Base-by-base conservation (phyloP, 1,140 invertebrate genomes). In the Lepidotrigona ventralis region DNA sequence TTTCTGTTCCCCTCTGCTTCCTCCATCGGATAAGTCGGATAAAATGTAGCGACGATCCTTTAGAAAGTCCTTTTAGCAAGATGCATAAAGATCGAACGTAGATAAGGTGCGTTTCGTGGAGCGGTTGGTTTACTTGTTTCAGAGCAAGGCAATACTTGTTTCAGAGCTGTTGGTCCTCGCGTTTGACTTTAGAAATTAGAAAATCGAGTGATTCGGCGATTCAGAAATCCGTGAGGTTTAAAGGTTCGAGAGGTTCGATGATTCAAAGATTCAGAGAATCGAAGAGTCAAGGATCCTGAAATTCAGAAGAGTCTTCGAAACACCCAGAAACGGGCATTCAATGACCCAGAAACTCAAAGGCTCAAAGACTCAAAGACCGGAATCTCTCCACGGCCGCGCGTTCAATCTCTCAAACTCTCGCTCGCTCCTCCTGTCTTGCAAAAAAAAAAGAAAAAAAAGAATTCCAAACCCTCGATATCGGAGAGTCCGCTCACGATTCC, bases 221-320 rank as follows among this genome's bases (percentile, higher is more conserved):
- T 39, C 8, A 8, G 6, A 46, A 46, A 46, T 46, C 8, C 39
- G 0, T 39, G 39, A 46, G 6, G 39, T 46, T 9, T 8, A 46
- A 46, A 46, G 58, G 23, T 60, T 60, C 1, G 2, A 11, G 4
- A 14, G 58, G 23, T 60, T 60, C 1, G 0, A 11, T 1, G 4
- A 12, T 14, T 0, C 0, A 1, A 14, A n/a, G 9, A 14, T 12
- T 53, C 51, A 14, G 39, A 46, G n/a, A n/a, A n/a, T n/a, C n/a
- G 58, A 60, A 5, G 23, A 60, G n/a, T 23, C 23, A 3, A 60
- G 11, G 58, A 60, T n/a, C 12, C 12, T 23, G 2, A 58, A 58
- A 58, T 23, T 58, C 56, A 0, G n/a, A 60, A 12, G 58, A 60
- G n/a, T 12, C 12, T 2, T 60, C 1, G 3, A n/a, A n/a, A 60